Evolutionary conservation across 2,113 vertebrate genomes (phyloP), one percentile per base, ranked within the genome.

Genomic region (Fregata magnificens): DNA sequence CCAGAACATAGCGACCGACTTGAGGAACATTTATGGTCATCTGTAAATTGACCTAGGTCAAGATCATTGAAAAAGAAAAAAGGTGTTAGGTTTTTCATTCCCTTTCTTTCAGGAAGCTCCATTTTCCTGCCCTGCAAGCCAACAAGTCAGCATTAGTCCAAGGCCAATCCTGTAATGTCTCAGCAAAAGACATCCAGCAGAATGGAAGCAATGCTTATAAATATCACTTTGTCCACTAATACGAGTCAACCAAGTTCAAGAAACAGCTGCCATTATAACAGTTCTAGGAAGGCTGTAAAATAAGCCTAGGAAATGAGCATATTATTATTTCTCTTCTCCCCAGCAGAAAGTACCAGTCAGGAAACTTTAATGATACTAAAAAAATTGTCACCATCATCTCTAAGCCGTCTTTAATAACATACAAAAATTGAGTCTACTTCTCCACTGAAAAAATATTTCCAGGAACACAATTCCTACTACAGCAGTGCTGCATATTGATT

Each of bases 1-100:
- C 50, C 38, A 99, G 95, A 40, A 97, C 95, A 4, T 99, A 99
- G 20, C 83, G 98, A 72, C 99, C 99, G 0, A 98, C 97, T 34
- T 94, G 97, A 16, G 99, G 98, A 63, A 99, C 98, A 7, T 82
- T 98, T 71, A 99, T 88, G 63, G 53, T 97, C 90, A 99, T 97
- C 34, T 97, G 97, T 59, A 99, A 95, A 87, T 98, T 98, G 32
- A 98, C 98, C 99, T 99, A 88, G 69, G 42, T 74, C 65, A 86
- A 56, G 79, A 90, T 11, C n/a, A 85, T 88, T 25, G 32, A 67
- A 89, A 79, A 86, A 84, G 16, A 40, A 81, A 78, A 69, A 63
- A 70, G 9, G 3, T 4, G 2, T 53, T 77, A 70, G 14, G 66
- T 50, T 61, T 76, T 56, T 62, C 28, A 38, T 17, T 86, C 40